A percentile compares a stretch with the other conserved stretches of the same genome.
Conservation (phyloP, 2,888 invertebrate genomes). For the Ditylenchus weischeri region DNA sequence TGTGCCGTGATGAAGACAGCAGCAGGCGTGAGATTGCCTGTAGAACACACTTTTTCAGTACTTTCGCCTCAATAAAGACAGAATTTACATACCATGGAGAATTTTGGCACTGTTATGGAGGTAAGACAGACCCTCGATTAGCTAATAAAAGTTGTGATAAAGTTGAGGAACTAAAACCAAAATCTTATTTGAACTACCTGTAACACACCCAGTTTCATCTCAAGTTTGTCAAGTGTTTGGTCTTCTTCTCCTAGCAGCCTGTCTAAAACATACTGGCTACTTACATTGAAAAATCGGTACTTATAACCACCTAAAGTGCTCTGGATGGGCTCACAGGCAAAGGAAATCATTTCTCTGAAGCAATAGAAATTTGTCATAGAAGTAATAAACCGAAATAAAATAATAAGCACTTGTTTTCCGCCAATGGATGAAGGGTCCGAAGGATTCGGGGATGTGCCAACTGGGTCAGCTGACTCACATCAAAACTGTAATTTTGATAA, state of each 20-base stretch:
- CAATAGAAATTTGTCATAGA: neutral
- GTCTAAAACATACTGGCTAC: constrained; percentile 25
- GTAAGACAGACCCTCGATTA: constrained; percentile 87
- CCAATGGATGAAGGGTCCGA: constrained; percentile 44
- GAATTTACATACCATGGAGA: constrained; percentile 68
- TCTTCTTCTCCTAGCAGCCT: constrained; percentile 36
- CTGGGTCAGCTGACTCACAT: constrained; percentile 45
- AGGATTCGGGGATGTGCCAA: constrained; percentile 52
- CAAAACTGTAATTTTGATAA: constrained; percentile 30
- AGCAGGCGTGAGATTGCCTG: constrained; percentile 83
- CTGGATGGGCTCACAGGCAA: constrained; percentile 36
- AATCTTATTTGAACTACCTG: constrained; percentile 34
- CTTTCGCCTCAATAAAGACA: too few relatives aligned
- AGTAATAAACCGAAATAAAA: neutral
- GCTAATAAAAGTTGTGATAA: constrained; percentile 25
- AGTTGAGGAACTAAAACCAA: neutral
- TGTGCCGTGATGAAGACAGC: constrained; percentile 85
- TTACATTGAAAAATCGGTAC: too few relatives aligned
- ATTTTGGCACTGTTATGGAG: constrained; percentile 82
- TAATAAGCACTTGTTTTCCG: constrained; percentile 47
- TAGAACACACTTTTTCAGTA: neutral
- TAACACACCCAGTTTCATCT: constrained; percentile 54
- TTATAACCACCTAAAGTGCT: constrained; percentile 29
- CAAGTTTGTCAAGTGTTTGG: constrained; percentile 48
- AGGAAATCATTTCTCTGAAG: constrained; percentile 36